A percentile compares a stretch with the other conserved stretches of the same genome.
Evolutionary conservation across 1,140 invertebrate species (phyloP).

Genomic region (Delia radicum): DNA sequence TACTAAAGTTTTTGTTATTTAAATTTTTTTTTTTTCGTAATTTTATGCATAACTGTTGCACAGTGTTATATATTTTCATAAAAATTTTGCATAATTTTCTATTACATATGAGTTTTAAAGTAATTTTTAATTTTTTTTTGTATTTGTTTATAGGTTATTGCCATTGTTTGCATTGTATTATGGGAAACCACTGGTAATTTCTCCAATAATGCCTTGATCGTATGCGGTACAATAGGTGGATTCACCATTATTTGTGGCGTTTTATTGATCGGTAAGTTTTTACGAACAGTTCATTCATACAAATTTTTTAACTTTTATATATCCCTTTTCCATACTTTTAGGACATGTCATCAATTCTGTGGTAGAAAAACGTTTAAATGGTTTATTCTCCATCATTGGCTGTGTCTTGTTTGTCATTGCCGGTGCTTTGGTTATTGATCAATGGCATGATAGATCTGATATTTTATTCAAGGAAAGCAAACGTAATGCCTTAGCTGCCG

Average conservation of each 20-base stretch:
- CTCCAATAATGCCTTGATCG: constrained; percentile 38
- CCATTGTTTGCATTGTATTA: constrained; percentile 48
- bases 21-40: no score
- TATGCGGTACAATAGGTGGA: constrained; percentile 62
- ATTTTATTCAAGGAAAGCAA: constrained; percentile 51
- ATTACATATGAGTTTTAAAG: no score
- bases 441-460: constrained; percentile 43
- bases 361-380: constrained; percentile 56
- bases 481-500: constrained; percentile 69
- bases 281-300: background rate
- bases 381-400: constrained; percentile 61
- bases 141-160: constrained; percentile 37
- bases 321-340: background rate
- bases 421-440: constrained; percentile 66
- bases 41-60: no score
- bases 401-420: constrained; percentile 69
- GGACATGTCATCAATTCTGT: constrained; percentile 62
- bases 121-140: background rate
- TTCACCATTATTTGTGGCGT: constrained; percentile 65
- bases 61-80: no score
- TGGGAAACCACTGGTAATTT: constrained; percentile 37
- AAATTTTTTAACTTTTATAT: background rate
- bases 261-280: constrained; percentile 61
- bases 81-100: no score
- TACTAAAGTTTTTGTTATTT: no score